Base-by-base conservation (phyloP, 1,140 invertebrate species). In the Drosophila lacertosa region DNA sequence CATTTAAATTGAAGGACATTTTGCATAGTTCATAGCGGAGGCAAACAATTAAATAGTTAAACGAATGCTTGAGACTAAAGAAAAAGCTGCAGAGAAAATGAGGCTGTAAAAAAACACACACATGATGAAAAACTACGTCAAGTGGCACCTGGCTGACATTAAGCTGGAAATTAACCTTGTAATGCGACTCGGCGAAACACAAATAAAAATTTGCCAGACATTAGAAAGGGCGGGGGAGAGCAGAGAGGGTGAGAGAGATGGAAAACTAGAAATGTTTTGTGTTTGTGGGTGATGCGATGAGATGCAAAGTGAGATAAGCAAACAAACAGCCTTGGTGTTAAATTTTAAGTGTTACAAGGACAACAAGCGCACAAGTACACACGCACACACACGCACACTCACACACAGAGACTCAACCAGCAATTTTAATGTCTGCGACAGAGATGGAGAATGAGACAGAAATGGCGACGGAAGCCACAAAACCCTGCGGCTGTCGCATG, bases 261-360 rank as follows among this genome's bases (percentile, higher is more conserved):
- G 4, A 33, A 16, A 33, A 33, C 26, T 20, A 32, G 15, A 33
- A 22, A 32, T 29, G 13, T 48, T 13, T 16, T 48, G 18, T 24
- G 42, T 11, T n/a, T 48, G 50, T 69, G 26, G 24, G 54, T 18
- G 66, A 51, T 75, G 80, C 68, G 58, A 84, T 74, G 77, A 74
- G 67, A 86, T 69, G 62, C 54, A 80, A 82, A 86, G 74, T 74
- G 58, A 81, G 81, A 84, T 86, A 86, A 69, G 74, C 82, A 86
- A 89, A 88, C 74, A 86, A 86, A 88, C 82, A 78, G 77, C 71
- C 74, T 88, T 82, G 78, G 82, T 88, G 82, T 86, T 88, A 88
- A 82, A 78, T 88, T 88, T 88, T 88, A 88, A 88, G 82, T 88
- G 82, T 88, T 82, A 89, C 82, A 89, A 82, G 83, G 83, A 89